Conservation (phyloP, 1,140 invertebrate genomes). For the Zaprionus gabonicus region DNA sequence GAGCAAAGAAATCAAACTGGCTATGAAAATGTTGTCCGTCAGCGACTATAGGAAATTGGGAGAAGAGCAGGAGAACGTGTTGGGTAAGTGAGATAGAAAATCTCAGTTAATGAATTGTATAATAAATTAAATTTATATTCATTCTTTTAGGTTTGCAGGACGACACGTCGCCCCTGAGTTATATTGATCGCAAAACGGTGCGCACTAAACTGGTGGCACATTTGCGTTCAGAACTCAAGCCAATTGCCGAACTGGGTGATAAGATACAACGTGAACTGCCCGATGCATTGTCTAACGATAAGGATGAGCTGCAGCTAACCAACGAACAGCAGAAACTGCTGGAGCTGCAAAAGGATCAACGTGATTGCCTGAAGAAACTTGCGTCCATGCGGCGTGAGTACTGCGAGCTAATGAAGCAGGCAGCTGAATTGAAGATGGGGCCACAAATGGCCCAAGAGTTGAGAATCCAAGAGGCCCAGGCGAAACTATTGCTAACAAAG, state of each 20-base stretch:
- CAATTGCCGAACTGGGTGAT: conserved; percentile 55
- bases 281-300: conserved; percentile 33
- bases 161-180: conserved; percentile 45
- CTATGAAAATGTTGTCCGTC: conserved; percentile 51
- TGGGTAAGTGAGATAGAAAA: conserved; percentile 37
- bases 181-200: conserved; percentile 58
- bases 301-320: conserved; percentile 17
- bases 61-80: conserved; percentile 41
- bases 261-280: conserved; percentile 58
- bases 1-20: conserved; percentile 44
- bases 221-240: conserved; percentile 29
- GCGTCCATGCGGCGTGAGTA: conserved; percentile 45
- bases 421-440: conserved; percentile 69
- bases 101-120: too few species aligned
- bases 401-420: conserved; percentile 55
- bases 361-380: conserved; percentile 46
- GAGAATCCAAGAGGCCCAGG: conserved; percentile 43
- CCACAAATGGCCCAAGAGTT: conserved; percentile 62
- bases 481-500: conserved; percentile 48
- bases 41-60: conserved; percentile 46
- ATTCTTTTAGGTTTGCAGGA: conserved; percentile 44
- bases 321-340: conserved; percentile 58
- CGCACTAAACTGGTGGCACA: conserved; percentile 37
- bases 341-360: conserved; percentile 59
- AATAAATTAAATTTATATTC: too few species aligned